A percentile compares a stretch with the other conserved stretches of the same genome.
Conservation (phyloP, 2,888 invertebrate species). For the Synergus laeviventris region DNA sequence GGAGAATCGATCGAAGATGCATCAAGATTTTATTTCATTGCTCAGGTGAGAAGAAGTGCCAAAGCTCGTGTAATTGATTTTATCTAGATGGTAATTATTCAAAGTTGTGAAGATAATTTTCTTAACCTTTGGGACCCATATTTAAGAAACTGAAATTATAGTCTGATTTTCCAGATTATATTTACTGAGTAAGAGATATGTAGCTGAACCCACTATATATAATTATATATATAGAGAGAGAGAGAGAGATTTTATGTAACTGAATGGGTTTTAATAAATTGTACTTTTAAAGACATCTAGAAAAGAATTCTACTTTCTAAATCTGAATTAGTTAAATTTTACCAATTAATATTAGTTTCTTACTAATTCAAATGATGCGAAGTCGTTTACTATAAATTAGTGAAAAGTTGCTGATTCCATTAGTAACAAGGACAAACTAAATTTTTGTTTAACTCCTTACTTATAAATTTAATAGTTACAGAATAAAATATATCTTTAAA, state of each 20-base stretch:
- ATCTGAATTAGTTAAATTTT: too few relatives aligned
- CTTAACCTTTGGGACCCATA: neutral
- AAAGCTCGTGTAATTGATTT: conserved; percentile 28
- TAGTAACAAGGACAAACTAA: too few relatives aligned
- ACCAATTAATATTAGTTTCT: too few relatives aligned
- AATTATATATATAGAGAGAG: too few relatives aligned
- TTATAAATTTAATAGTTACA: too few relatives aligned
- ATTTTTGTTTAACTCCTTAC: too few relatives aligned
- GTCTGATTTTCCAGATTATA: neutral
- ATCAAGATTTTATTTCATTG: neutral
- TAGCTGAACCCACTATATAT: neutral
- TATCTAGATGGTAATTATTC: conserved; percentile 20
- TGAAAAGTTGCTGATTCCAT: too few relatives aligned
- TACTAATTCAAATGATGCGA: too few relatives aligned
- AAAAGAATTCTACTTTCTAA: too few relatives aligned
- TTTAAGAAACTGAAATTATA: neutral
- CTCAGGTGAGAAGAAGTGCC: conserved; percentile 8
- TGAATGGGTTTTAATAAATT: neutral
- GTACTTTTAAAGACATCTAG: neutral
- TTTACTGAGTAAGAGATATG: neutral
- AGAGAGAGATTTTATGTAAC: neutral
- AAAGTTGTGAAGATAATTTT: conserved; percentile 4
- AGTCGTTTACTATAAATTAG: too few relatives aligned
- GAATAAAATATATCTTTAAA: too few relatives aligned
- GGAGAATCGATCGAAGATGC: neutral